Conservation (phyloP, 2,888 invertebrate species). For the Volucella inflata region DNA sequence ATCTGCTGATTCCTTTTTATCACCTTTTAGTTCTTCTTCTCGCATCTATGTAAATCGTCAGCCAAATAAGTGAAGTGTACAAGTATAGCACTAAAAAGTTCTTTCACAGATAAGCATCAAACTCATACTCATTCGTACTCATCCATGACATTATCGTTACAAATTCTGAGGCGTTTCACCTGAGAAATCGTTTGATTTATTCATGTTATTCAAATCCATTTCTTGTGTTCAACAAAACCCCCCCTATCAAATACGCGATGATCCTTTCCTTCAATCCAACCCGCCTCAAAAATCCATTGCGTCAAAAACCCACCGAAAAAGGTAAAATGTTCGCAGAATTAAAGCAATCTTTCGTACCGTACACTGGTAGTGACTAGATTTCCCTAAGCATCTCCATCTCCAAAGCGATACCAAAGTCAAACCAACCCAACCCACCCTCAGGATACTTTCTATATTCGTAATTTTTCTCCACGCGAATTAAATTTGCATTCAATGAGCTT, state of each 20-base stretch:
- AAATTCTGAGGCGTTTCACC: conserved; percentile 66
- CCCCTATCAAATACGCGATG: conserved; percentile 43
- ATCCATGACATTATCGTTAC: conserved; percentile 64
- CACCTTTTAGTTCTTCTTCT: too few species aligned
- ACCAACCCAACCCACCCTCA: neutral
- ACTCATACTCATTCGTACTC: neutral
- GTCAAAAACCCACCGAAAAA: conserved; percentile 55
- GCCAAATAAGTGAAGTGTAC: too few species aligned
- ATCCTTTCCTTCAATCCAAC: conserved; percentile 41
- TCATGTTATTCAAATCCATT: conserved; percentile 77
- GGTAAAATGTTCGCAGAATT: conserved; percentile 67
- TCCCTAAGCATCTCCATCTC: neutral
- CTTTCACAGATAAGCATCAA: too few species aligned
- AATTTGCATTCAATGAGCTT: conserved; percentile 75
- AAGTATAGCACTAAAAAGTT: too few species aligned
- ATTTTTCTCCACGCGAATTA: conserved; percentile 71
- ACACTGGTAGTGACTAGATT: conserved; percentile 46
- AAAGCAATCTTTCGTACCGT: conserved; percentile 50
- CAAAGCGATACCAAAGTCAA: neutral
- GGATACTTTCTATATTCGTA: conserved; percentile 33
- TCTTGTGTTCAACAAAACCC: conserved; percentile 75
- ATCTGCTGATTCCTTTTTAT: too few species aligned
- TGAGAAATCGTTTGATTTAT: conserved; percentile 75
- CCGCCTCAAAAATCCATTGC: conserved; percentile 35
- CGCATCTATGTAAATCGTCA: too few species aligned